Evolutionary conservation across 2,888 invertebrate genomes (phyloP).

Genomic region (Brenthis daphne): DNA sequence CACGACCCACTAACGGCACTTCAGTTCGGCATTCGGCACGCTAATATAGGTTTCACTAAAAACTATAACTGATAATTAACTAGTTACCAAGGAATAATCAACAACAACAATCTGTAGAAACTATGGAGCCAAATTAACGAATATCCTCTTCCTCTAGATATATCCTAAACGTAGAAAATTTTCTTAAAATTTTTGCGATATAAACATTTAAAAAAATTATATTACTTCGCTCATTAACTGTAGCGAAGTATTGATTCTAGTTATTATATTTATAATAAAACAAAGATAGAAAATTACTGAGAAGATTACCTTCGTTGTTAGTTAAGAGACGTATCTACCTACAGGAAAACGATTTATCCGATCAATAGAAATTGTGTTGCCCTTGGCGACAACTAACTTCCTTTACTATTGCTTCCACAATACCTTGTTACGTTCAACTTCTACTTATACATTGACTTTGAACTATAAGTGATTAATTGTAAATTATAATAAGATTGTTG

Average conservation of each 20-base stretch:
- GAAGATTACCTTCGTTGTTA: constrained; percentile 22
- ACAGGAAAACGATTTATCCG: constrained; percentile 27
- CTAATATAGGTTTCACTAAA: background rate
- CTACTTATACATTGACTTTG: background rate
- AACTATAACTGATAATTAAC: background rate
- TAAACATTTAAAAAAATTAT: background rate
- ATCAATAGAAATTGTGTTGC: constrained; percentile 33
- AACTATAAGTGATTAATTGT: background rate
- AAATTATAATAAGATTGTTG: no score
- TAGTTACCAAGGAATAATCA: background rate
- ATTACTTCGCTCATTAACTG: background rate
- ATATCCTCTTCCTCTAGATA: background rate
- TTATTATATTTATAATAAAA: constrained; percentile 21
- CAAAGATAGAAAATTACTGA: constrained; percentile 30
- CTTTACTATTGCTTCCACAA: background rate
- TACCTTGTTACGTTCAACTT: no score
- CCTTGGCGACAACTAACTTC: constrained; percentile 20
- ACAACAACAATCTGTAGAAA: no score
- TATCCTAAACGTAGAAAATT: background rate
- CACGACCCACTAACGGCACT: constrained; percentile 21
- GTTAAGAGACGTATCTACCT: constrained; percentile 4
- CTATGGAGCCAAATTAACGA: no score
- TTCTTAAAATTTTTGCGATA: background rate
- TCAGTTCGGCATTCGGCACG: background rate
- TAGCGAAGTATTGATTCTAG: constrained; percentile 4